Base-by-base conservation (phyloP, 30 jellyfish, hydroid and myxozoan species). In the Nemopilema nomurai region DNA sequence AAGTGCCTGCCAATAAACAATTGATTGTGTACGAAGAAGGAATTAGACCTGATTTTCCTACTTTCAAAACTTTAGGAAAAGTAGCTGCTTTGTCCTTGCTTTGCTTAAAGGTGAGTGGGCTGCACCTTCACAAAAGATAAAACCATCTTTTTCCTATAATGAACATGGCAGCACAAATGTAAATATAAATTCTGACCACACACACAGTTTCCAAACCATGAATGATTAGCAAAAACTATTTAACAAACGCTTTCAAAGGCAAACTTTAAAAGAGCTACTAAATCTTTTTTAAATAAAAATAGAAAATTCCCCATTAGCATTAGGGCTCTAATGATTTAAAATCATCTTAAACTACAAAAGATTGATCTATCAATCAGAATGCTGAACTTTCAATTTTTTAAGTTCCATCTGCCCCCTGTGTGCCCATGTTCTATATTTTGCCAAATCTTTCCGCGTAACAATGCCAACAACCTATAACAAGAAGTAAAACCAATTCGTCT, bases 321-420 rank as follows among this genome's bases (percentile, higher is more conserved):
- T 79, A 69, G 74, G 81, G 65, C 26, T 9, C 19, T 53, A 71
- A 25, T 71, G 17, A 71, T 71, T 41, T 71, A 71, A 71, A 71
- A 71, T 71, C 24, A 23, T 70, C 17, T 27, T 70, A 20, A 41
- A 17, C 52, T 74, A 24, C 71, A 62, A 53, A 81, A 28, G 64
- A 53, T 49, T 69, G 20, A 49, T 19, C 4, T 8, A 6, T 69
- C 32, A 84, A 63, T 84, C 93, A 30, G 84, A 75, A 81, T 93
- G 97, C 49, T 85, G 98, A 32, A 93, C 76, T 72, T 81, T 91
- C 23, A 95, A 62, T 51, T 95, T 97, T 75, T 95, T 97, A 1
- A 83, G 80, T 3, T 97, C 97, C 98, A 93, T 93, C 75, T 95
- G 99, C 66, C 99, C 99, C 89, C 97, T 93, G 78, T 89, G 99